Percentiles rank a stretch among this genome's conserved stretches.
phyloP scores from a whole-genome alignment of 1,140 invertebrate species.

The Danaus melanippus region DNA sequence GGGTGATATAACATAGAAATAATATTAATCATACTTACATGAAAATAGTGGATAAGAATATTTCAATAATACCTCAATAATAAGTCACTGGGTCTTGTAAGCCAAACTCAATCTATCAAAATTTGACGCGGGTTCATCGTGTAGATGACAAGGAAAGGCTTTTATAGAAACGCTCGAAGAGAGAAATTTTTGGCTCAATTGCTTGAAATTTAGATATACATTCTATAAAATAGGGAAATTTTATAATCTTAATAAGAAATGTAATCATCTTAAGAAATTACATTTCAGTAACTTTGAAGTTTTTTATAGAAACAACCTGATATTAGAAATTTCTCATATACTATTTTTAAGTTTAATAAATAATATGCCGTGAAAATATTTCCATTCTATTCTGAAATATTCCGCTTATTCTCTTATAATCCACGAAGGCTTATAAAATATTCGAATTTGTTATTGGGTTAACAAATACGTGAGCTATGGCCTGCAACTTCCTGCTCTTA shows the following conservation, averaged over 20 bases:
- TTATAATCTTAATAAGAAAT: too few relatives aligned
- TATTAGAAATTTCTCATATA: too few relatives aligned
- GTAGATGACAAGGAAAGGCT: conserved; percentile 52
- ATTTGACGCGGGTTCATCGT: conserved; percentile 54
- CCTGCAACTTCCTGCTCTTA: conserved; percentile 13
- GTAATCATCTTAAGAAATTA: too few relatives aligned
- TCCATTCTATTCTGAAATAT: too few relatives aligned
- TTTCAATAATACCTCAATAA: conserved; percentile 37
- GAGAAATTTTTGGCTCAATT: not conserved
- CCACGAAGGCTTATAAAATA: conserved; percentile 5
- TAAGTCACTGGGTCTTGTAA: conserved; percentile 40
- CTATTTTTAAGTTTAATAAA: too few relatives aligned
- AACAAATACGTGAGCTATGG: conserved; percentile 17
- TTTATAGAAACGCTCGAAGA: conserved; percentile 30
- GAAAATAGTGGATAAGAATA: conserved; percentile 12
- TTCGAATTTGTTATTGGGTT: conserved; percentile 15
- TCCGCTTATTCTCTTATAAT: too few relatives aligned
- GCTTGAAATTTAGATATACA: too few relatives aligned
- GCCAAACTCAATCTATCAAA: conserved; percentile 59
- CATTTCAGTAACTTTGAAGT: too few relatives aligned
- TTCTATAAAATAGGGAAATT: too few relatives aligned
- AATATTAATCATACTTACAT: not conserved
- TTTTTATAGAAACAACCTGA: too few relatives aligned
- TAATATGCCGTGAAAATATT: too few relatives aligned
- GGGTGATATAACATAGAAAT: conserved; percentile 3